These are phyloP conservation scores for Leiothrix lutea DNA, from an alignment of 2,113 vertebrate species.

Conservation along the genomic window DNA sequence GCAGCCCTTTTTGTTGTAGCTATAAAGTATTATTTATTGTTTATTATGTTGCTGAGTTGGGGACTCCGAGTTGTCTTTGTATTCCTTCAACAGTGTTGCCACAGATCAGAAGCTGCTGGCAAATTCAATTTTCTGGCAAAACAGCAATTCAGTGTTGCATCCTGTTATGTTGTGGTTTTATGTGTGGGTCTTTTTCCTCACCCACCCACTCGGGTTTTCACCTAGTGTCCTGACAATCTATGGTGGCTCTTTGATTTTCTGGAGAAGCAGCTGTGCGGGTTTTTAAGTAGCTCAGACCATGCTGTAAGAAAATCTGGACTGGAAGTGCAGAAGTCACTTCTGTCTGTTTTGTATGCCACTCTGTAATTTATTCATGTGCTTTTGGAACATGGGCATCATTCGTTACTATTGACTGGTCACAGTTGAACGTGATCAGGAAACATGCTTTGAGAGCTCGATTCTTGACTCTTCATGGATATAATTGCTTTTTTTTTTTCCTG, in stretches of 20 bases:
- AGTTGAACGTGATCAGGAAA: not conserved
- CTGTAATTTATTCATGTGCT: not conserved
- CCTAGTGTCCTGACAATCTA: rapidly evolving
- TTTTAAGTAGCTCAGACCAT: not conserved
- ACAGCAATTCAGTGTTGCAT: not conserved
- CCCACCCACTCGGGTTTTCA: not conserved
- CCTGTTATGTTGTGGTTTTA: not conserved
- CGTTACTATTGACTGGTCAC: not conserved
- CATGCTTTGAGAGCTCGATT: not conserved
- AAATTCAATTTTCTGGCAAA: not conserved
- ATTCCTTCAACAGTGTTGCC: not conserved
- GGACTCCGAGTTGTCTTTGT: not conserved
- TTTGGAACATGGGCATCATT: not conserved
- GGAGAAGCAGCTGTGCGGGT: not conserved
- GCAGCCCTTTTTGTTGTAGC: not conserved
- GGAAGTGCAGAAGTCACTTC: not conserved
- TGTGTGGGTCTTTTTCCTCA: not conserved
- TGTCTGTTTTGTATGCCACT: not conserved
- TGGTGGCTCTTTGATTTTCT: not conserved
- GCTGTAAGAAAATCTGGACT: not conserved
- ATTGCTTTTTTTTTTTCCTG: not conserved
- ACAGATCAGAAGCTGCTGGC: not conserved
- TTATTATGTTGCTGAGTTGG: not conserved
- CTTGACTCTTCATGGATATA: not conserved
- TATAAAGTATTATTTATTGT: not conserved